Conservation (phyloP, 2,797 vertebrate species). For the Acrossocheilus fasciatus region DNA sequence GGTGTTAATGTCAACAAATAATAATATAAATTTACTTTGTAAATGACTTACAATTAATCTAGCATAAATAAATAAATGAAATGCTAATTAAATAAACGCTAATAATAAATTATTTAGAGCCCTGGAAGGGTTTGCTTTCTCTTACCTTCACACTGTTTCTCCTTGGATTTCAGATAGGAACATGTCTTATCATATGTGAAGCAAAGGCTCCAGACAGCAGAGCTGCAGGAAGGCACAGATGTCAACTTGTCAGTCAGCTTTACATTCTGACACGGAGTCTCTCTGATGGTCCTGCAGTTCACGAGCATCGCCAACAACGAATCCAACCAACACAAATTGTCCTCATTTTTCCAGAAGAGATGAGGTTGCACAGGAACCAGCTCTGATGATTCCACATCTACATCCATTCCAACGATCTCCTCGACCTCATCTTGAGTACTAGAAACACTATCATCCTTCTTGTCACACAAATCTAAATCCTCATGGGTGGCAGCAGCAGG, state of each 20-base stretch:
- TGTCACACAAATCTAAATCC: neutral
- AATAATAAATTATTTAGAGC: neutral
- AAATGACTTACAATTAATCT: too few species aligned
- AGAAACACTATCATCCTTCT: conserved; percentile 19
- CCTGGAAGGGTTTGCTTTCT: neutral
- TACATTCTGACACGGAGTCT: conserved; percentile 36
- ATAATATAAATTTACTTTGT: too few species aligned
- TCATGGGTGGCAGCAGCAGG: neutral
- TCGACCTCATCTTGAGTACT: conserved; percentile 25
- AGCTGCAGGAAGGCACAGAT: conserved; percentile 58
- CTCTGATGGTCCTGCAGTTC: conserved; percentile 79
- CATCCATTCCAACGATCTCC: neutral
- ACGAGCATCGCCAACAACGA: conserved; percentile 87
- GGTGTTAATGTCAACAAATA: too few species aligned
- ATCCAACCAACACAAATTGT: conserved; percentile 91
- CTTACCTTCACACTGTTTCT: conserved; percentile 52
- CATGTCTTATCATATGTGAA: conserved; percentile 76
- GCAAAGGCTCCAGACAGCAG: conserved; percentile 79
- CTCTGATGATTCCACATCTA: conserved; percentile 17
- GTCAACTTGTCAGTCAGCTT: conserved; percentile 37
- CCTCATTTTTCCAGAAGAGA: conserved; percentile 87
- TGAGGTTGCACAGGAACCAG: conserved; percentile 64
- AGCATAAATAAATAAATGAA: neutral
- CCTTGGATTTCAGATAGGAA: conserved; percentile 50
- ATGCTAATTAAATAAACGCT: neutral